These are phyloP conservation scores for Zaprionus africanus DNA, from an alignment of 1,140 invertebrate species.

Conservation along the genomic window DNA sequence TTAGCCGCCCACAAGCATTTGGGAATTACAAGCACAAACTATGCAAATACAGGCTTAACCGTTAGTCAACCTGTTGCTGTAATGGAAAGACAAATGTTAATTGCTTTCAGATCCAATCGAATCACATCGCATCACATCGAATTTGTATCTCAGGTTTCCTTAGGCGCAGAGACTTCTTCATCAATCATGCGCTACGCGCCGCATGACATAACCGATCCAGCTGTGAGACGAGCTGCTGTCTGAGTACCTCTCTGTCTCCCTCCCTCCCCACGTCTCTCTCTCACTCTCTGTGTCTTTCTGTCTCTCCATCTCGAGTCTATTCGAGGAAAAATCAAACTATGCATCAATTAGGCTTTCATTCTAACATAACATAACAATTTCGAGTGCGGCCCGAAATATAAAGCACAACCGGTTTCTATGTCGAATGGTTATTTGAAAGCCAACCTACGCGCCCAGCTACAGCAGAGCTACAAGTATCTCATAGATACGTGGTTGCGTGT, in stretches of 20 bases:
- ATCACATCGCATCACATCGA: neutral
- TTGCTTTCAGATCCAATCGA: neutral
- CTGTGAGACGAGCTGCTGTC: slow-evolving; percentile 52
- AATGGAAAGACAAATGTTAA: neutral
- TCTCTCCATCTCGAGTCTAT: neutral
- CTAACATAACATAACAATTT: slow-evolving; percentile 66
- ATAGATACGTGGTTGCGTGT: slow-evolving; percentile 25
- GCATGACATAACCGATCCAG: slow-evolving; percentile 75
- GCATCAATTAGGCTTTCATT: slow-evolving; percentile 78
- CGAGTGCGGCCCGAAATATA: slow-evolving; percentile 51
- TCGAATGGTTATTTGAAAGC: slow-evolving; percentile 28
- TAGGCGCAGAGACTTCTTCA: slow-evolving; percentile 29
- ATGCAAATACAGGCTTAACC: neutral
- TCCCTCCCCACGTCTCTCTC: neutral
- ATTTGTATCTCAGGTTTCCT: neutral
- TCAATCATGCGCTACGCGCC: slow-evolving; percentile 63
- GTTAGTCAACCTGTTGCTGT: slow-evolving; percentile 8
- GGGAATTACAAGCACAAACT: neutral
- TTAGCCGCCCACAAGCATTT: neutral
- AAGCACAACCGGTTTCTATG: slow-evolving; percentile 54
- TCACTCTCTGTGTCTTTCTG: neutral
- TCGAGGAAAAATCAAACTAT: slow-evolving; percentile 43
- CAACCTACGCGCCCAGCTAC: slow-evolving; percentile 42
- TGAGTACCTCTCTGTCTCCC: slow-evolving; percentile 13
- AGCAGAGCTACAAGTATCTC: slow-evolving; percentile 39